These are phyloP conservation scores for Takifugu bimaculatus DNA, from an alignment of 2,113 vertebrate genomes.

Conservation along the genomic window DNA sequence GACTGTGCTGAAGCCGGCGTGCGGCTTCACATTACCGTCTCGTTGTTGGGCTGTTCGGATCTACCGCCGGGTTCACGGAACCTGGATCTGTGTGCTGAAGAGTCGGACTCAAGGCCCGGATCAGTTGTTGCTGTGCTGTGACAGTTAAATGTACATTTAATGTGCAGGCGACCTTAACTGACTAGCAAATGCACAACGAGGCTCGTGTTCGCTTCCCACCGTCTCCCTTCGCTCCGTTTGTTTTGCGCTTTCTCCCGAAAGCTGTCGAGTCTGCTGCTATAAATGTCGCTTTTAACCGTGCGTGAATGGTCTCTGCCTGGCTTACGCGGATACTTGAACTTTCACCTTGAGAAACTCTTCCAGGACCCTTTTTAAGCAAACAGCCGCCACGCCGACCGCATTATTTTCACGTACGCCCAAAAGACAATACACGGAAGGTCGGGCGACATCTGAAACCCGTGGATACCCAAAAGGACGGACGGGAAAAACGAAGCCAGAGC, in stretches of 20 bases:
- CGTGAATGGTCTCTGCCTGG: constrained; percentile 40
- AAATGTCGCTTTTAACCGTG: constrained; percentile 57
- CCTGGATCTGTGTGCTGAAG: constrained; percentile 4
- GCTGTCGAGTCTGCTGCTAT: constrained; percentile 66
- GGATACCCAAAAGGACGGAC: no score
- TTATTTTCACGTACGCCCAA: constrained; percentile 25
- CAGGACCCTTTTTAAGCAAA: constrained; percentile 20
- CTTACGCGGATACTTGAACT: constrained; percentile 58
- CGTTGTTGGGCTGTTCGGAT: constrained; percentile 18
- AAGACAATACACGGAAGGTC: constrained; percentile 11
- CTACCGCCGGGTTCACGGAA: constrained; percentile 14
- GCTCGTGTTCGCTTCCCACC: constrained; percentile 30
- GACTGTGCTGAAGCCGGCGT: neutral
- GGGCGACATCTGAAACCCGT: no score
- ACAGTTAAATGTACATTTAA: constrained; percentile 40
- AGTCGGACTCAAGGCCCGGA: neutral
- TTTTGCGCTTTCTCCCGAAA: constrained; percentile 42
- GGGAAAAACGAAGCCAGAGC: no score
- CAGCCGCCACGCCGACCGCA: constrained; percentile 18
- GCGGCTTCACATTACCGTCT: constrained; percentile 15
- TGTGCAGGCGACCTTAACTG: constrained; percentile 31
- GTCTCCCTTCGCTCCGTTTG: constrained; percentile 32
- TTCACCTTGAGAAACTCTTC: constrained; percentile 28
- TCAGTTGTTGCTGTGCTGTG: constrained; percentile 29
- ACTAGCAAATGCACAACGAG: constrained; percentile 37